Percentiles rank a stretch among this genome's conserved stretches.
Conservation (phyloP, 2,113 vertebrate genomes). For the Gallinago undulata region DNA sequence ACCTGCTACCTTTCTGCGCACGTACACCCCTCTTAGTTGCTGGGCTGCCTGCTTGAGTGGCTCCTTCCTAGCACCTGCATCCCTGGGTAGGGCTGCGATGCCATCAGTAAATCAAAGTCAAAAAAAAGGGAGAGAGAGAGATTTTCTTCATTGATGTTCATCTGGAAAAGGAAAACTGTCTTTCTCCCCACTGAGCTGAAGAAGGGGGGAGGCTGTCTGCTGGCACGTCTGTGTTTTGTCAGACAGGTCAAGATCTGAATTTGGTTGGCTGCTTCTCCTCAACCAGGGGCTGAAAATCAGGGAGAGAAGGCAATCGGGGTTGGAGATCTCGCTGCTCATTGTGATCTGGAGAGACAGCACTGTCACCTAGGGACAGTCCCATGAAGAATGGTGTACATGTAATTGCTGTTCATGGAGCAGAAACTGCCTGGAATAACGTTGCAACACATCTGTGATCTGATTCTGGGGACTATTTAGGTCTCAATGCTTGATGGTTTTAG, state of each 20-base stretch:
- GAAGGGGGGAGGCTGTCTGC: background rate
- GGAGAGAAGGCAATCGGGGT: background rate
- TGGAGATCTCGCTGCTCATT: background rate
- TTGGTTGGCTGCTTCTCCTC: background rate
- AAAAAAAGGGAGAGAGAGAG: background rate
- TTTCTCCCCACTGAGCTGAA: background rate
- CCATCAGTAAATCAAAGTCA: background rate
- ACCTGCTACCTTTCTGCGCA: background rate
- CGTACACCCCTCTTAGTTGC: no score
- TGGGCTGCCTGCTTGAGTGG: background rate
- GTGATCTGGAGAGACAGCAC: accelerated
- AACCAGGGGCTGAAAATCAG: background rate
- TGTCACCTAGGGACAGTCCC: background rate
- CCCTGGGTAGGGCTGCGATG: background rate
- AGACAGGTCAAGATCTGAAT: background rate
- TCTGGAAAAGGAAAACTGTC: background rate
- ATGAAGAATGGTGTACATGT: background rate
- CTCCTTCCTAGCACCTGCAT: background rate
- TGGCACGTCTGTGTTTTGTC: accelerated
- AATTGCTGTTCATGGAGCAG: background rate
- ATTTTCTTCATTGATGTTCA: background rate
- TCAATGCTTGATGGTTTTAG: background rate
- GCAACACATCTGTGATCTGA: background rate
- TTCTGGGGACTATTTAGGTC: background rate
- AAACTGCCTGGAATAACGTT: background rate